Conservation (phyloP, 2,113 vertebrate genomes). For the Noctilio leporinus region DNA sequence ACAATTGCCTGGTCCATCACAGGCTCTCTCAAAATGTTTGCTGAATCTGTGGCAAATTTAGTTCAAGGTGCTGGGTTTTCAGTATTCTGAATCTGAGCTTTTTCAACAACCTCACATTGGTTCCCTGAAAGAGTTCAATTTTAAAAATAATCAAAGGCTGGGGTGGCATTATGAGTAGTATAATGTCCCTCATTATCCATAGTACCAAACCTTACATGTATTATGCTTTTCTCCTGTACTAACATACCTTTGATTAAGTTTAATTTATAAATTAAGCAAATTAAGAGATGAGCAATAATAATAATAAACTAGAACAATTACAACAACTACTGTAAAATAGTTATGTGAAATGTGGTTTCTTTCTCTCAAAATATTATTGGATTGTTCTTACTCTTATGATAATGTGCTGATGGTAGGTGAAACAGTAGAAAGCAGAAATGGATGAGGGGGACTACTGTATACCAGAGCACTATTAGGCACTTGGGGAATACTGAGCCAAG, state of each 20-base stretch:
- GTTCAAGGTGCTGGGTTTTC: background rate
- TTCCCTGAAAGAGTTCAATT: background rate
- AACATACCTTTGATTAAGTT: background rate
- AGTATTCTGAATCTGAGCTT: background rate
- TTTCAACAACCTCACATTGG: background rate
- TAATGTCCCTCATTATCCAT: background rate
- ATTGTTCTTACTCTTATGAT: background rate
- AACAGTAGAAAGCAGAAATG: background rate
- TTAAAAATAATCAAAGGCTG: background rate
- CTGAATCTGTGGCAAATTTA: background rate
- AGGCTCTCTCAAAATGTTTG: background rate
- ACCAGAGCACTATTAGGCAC: background rate
- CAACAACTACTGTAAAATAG: background rate
- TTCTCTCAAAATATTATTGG: background rate
- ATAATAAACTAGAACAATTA: background rate
- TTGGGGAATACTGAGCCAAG: background rate
- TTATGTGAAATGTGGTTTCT: background rate
- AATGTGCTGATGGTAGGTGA: background rate
- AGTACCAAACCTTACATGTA: background rate
- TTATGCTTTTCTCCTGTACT: background rate
- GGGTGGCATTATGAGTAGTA: background rate
- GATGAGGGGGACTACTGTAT: background rate
- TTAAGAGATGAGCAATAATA: background rate
- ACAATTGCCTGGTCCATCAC: background rate
- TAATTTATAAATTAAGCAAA: background rate